phyloP scores from a whole-genome alignment of 1,140 invertebrate species.

The Cotesia typhae region DNA sequence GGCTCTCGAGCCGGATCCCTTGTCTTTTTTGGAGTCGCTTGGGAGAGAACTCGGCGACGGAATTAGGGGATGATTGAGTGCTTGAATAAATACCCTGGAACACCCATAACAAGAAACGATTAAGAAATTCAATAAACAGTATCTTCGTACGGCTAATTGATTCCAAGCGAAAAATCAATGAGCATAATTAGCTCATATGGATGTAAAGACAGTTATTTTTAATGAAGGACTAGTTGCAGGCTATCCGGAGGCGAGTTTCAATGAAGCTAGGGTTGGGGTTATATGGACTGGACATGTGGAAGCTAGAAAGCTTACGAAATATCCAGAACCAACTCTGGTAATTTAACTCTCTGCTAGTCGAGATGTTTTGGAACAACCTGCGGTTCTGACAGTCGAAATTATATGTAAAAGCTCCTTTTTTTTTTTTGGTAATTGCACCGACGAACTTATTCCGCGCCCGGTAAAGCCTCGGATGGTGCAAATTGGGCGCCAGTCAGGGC shows the following conservation, averaged over 20 bases:
- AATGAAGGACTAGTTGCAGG: slow-evolving; percentile 36
- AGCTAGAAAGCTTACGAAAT: slow-evolving; percentile 5
- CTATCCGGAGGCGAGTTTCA: not conserved
- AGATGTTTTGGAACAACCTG: no score
- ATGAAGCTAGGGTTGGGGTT: not conserved
- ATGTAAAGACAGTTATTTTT: slow-evolving; percentile 39
- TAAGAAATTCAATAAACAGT: slow-evolving; percentile 29
- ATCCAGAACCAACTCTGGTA: slow-evolving; percentile 23
- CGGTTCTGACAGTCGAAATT: no score
- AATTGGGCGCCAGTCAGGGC: no score
- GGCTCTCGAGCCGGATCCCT: slow-evolving; percentile 27
- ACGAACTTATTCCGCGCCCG: no score
- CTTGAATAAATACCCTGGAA: slow-evolving; percentile 21
- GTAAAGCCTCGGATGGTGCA: no score
- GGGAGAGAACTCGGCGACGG: slow-evolving; percentile 17
- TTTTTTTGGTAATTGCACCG: no score
- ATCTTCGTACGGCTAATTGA: no score
- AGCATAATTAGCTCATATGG: slow-evolving; percentile 31
- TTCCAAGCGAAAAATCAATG: no score
- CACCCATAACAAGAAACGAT: slow-evolving; percentile 11
- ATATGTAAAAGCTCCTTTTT: no score
- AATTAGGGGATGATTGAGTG: slow-evolving; percentile 35
- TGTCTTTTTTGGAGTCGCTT: not conserved
- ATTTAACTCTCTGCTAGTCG: not conserved
- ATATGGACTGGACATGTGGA: slow-evolving; percentile 13